Percentiles rank a stretch among this genome's conserved stretches.
Evolutionary conservation across 2,113 vertebrate species (phyloP).

Genomic region (Ammodramus savannarum): DNA sequence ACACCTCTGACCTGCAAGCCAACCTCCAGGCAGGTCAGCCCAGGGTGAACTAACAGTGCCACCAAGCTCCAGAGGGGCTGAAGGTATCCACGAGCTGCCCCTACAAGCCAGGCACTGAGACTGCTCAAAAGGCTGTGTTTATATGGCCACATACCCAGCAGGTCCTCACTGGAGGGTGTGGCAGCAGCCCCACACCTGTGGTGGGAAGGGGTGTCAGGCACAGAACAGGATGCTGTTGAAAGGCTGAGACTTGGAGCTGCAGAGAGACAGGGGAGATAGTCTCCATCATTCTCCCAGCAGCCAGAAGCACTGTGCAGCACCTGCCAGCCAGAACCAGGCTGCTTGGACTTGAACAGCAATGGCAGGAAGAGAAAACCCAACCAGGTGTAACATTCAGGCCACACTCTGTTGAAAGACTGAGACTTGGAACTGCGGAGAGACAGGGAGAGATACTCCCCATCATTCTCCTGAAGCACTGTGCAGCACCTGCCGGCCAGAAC

Average conservation of each 20-base stretch:
- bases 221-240: background rate
- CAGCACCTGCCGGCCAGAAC: background rate
- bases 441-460: background rate
- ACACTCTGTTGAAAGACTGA: background rate
- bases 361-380: no score
- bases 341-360: no score
- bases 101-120: background rate
- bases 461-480: background rate
- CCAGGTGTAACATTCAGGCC: no score
- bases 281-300: background rate
- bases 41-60: background rate
- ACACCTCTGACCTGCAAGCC: background rate
- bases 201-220: background rate
- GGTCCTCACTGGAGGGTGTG: background rate
- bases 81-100: fast-evolving
- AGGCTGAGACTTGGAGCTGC: background rate
- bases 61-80: background rate
- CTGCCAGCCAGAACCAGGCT: no score
- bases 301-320: no score
- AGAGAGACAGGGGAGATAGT: background rate
- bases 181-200: background rate
- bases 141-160: background rate
- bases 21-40: background rate
- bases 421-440: background rate
- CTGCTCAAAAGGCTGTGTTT: background rate